A percentile compares a stretch with the other conserved stretches of the same genome.
Evolutionary conservation across 2,888 invertebrate genomes (phyloP).

Genomic region (Stictocephala bisonia): DNA sequence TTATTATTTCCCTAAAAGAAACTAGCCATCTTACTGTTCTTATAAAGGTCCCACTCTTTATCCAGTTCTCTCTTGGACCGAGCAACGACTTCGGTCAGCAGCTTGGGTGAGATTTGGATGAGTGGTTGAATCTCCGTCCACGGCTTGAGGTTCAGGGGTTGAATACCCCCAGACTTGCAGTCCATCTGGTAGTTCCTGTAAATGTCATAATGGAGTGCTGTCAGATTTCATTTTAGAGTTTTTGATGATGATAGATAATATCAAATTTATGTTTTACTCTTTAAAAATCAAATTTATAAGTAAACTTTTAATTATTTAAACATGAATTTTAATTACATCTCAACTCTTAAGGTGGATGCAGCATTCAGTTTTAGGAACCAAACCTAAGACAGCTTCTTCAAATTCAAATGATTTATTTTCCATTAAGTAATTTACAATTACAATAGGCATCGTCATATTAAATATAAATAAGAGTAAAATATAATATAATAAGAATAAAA

Average conservation of each 20-base stretch:
- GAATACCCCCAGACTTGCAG: conserved; percentile 63
- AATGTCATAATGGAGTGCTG: not conserved
- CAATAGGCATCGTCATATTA: no score
- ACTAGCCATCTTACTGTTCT: conserved; percentile 50
- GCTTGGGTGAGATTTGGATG: conserved; percentile 62
- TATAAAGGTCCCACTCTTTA: conserved; percentile 62
- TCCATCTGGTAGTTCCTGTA: conserved; percentile 65
- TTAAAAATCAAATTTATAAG: no score
- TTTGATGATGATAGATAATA: not conserved
- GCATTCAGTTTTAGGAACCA: no score
- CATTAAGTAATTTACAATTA: no score
- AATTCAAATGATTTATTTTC: no score
- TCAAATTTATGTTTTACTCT: not conserved
- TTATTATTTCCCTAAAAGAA: not conserved
- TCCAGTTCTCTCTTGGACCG: conserved; percentile 65
- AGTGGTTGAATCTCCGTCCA: conserved; percentile 63
- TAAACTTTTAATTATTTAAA: no score
- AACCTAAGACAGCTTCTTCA: no score
- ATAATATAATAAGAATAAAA: no score
- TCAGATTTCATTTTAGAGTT: not conserved
- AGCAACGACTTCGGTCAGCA: conserved; percentile 63
- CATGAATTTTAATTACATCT: no score
- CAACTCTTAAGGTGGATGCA: no score
- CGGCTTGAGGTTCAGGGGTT: conserved; percentile 61
- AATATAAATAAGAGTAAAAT: no score